These are phyloP conservation scores for Aplysina aerophoba DNA, from an alignment of 37 sponge, comb jelly and placozoan species.

Conservation along the genomic window DNA sequence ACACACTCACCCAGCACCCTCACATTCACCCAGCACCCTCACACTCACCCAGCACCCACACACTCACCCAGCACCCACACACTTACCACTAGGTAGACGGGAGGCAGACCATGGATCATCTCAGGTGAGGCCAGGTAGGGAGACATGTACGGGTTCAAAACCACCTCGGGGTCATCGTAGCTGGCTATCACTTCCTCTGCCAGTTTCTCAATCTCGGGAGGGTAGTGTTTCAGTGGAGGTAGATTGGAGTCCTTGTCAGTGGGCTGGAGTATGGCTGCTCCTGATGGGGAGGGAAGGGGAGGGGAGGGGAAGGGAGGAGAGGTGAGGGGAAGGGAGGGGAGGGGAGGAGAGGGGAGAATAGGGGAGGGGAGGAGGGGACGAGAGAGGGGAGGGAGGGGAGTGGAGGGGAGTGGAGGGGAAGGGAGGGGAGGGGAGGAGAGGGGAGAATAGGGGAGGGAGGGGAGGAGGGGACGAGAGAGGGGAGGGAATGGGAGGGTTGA, in stretches of 20 bases:
- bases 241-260: not conserved
- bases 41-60: no score
- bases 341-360: no score
- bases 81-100: slow-evolving; percentile 79
- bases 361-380: no score
- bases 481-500: no score
- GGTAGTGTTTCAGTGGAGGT: slow-evolving; percentile 24
- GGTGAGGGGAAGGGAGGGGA: no score
- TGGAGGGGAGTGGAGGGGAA: no score
- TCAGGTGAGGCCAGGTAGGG: slow-evolving; percentile 76
- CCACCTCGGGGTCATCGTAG: slow-evolving; percentile 43
- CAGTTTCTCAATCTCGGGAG: slow-evolving; percentile 52
- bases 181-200: slow-evolving; percentile 40
- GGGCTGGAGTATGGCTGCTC: not conserved
- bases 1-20: not conserved
- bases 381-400: no score
- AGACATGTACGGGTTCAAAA: slow-evolving; percentile 84
- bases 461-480: no score
- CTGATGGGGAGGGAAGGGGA: not conserved
- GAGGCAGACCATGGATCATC: slow-evolving; percentile 81
- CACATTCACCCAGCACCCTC: not conserved
- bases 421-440: no score
- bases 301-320: not conserved
- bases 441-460: no score
- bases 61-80: no score